Conservation (phyloP, 2,888 invertebrate genomes). For the Neria commutata region DNA sequence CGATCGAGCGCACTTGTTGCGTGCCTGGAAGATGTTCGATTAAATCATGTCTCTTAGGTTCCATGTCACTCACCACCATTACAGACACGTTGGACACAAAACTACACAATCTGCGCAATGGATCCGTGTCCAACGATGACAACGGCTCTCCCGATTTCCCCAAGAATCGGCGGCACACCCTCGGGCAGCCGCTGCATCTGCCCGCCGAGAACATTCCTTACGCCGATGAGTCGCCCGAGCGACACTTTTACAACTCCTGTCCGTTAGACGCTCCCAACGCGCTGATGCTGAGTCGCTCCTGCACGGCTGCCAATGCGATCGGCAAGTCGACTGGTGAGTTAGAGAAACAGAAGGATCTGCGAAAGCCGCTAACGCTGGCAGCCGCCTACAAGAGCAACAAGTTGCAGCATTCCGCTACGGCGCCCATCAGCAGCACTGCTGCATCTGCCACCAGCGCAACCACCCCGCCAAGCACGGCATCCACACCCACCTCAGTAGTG, state of each 20-base stretch:
- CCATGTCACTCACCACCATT: slow-evolving; percentile 82
- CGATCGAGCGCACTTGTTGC: background rate
- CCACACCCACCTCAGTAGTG: slow-evolving; percentile 43
- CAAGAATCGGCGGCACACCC: slow-evolving; percentile 53
- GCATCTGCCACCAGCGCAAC: slow-evolving; percentile 33
- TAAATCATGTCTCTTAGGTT: slow-evolving; percentile 65
- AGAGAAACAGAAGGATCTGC: slow-evolving; percentile 24
- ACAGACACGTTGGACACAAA: slow-evolving; percentile 87
- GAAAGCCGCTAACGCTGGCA: slow-evolving; percentile 20
- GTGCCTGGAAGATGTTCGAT: background rate
- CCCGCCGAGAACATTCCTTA: slow-evolving; percentile 71
- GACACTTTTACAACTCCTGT: slow-evolving; percentile 53
- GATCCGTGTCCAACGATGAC: slow-evolving; percentile 68
- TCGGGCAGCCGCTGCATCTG: slow-evolving; percentile 58
- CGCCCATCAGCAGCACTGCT: slow-evolving; percentile 38
- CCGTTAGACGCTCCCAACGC: slow-evolving; percentile 47
- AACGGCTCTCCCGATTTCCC: slow-evolving; percentile 61
- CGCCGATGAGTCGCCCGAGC: slow-evolving; percentile 72
- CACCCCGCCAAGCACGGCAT: slow-evolving; percentile 45
- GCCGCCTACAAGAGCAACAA: slow-evolving; percentile 43
- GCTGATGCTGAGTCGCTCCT: slow-evolving; percentile 48
- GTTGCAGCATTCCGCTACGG: slow-evolving; percentile 54
- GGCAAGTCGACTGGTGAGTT: no score
- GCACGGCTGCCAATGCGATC: slow-evolving; percentile 44
- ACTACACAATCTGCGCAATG: slow-evolving; percentile 74